Evolutionary conservation across 2,888 invertebrate species (phyloP), one percentile per base, ranked within the genome.

Genomic region (Parascotia fuliginaria): DNA sequence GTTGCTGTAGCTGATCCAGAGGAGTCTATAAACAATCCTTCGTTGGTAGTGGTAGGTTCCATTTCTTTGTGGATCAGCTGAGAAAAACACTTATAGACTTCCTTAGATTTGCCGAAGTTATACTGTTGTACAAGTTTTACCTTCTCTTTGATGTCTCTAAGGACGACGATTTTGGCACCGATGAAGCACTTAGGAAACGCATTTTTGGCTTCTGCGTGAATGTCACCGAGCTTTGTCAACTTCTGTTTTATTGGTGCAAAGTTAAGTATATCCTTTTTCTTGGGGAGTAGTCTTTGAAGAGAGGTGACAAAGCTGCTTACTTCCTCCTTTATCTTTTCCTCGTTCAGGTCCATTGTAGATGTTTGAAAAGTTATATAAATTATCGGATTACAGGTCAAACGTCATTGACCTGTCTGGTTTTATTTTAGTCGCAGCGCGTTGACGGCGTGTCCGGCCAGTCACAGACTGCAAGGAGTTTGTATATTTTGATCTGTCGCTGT

Each of bases 181-280:
- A 85, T 76, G 57, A 92, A 92, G 60, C 91, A 92, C 62, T 76
- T 76, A 7, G 92, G 92, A 48, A 92, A 92, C 6, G 89, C 87
- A 54, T 63, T 82, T 53, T 92, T 92, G 1, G 92, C 86, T 58
- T 91, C 91, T 13, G 76, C 61, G 55, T 92, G 92, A 15, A 92
- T 70, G 66, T 89, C 85, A 65, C 79, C 75, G 13, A 92, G 77
- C 38, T 80, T 77, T 45, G 76, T 79, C 62, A 83, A 56, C 60
- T 71, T 80, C 1, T 61, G 47, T 54, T 75, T 80, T 28, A 70
- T 70, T 28, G 81, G 78, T 49, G 77, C 76, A 14, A 87, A 44
- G 29, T 83, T 55, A 9, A 85, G 72, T 1, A 85, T 60, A 0
- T 88, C 84, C 47, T 89, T 90, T 56, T 85, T 90, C 72, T 77